Evolutionary conservation across 1,140 invertebrate species (phyloP), one percentile per base, ranked within the genome.

Genomic region (Harpegnathos saltator): DNA sequence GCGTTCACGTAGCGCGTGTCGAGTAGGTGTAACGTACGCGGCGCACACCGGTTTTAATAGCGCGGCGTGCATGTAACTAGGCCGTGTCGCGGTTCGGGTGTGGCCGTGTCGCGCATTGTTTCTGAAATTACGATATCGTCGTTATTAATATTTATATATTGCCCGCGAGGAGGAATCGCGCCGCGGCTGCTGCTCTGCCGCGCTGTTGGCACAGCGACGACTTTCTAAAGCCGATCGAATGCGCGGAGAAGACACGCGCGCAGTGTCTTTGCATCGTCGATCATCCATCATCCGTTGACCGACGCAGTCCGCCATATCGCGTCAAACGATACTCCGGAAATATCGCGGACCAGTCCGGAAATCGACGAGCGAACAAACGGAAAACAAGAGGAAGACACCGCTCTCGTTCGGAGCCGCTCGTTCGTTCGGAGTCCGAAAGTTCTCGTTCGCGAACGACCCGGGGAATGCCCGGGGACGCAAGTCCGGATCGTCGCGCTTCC

Each of bases 91-190:
- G 82, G 81, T 91, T 92, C 89, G 91, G 89, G 90, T 89, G 92
- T 91, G 90, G 82, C 90, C 72, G 87, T n/a, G n/a, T 84, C 88
- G 82, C 87, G 89, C 89, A 89, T 89, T 88, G 90, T 91, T 89
- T 91, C 77, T 78, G 66, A 90, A 92, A 92, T 92, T 90, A 90
- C 90, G 83, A 89, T 92, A 93, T 92, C 90, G 91, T 90, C 85
- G 89, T 92, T 93, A 93, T 93, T 92, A 91, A 93, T 92, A 93
- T 93, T 93, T 92, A 93, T 92, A 92, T 65, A 80, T 85, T 82
- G 85, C 78, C 75, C 69, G 68, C 82, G 85, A 48, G 58, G 73
- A 84, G 81, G 84, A 81, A 59, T 88, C 68, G 68, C 19, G n/a
- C n/a, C n/a, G n/a, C 44, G 66, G 26, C 22, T 63, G 54, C 63